phyloP scores from a whole-genome alignment of 2,113 vertebrate genomes.

The Rynchops niger region DNA sequence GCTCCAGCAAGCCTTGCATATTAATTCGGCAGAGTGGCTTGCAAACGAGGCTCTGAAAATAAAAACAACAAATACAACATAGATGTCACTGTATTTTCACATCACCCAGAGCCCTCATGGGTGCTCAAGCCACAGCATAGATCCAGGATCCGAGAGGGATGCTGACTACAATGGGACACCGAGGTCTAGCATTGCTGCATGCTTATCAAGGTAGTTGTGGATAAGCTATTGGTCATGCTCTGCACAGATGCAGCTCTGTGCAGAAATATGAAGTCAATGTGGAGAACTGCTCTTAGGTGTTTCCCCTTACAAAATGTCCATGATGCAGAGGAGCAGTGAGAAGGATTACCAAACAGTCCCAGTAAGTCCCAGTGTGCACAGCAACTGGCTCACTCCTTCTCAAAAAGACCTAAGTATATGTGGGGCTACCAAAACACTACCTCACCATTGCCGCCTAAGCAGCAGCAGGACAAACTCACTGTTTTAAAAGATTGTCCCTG shows the following conservation, averaged over 20 bases:
- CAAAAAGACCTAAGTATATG: not conserved
- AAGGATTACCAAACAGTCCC: not conserved
- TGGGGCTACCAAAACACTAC: not conserved
- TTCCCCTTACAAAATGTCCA: not conserved
- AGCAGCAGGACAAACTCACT: not conserved
- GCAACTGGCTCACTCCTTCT: not conserved
- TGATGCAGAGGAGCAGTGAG: not conserved
- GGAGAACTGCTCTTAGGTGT: not conserved
- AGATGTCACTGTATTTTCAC: not conserved
- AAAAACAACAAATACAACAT: not conserved
- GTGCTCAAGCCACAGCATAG: not conserved
- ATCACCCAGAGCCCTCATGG: fast-evolving
- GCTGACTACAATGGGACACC: fast-evolving
- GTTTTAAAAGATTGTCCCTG: not conserved
- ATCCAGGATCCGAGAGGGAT: not conserved
- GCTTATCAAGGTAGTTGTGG: not conserved
- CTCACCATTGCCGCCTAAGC: not conserved
- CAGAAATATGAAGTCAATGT: not conserved
- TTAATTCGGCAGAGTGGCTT: not conserved
- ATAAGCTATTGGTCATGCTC: not conserved
- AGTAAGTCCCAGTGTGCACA: not conserved
- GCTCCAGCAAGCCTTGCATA: not conserved
- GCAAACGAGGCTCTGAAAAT: conserved; percentile 36
- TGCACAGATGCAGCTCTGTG: not conserved
- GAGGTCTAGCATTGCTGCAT: not conserved